Conservation (phyloP, 2,888 invertebrate genomes). For the Eulithis prunata region DNA sequence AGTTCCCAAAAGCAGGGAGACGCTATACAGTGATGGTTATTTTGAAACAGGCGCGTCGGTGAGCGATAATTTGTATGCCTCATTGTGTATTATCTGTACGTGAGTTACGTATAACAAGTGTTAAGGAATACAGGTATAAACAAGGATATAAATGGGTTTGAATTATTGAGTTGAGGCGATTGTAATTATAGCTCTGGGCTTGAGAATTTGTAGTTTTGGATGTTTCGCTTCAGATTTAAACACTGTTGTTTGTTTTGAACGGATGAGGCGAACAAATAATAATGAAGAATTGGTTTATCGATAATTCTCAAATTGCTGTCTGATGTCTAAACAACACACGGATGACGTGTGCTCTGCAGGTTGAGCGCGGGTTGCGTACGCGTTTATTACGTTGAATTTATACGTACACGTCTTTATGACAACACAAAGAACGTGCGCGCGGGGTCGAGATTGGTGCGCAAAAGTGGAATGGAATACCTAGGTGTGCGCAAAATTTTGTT, state of each 20-base stretch:
- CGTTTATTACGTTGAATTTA: no score
- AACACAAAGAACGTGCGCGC: no score
- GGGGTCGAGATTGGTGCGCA: no score
- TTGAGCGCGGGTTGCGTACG: no score
- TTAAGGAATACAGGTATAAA: slow-evolving; percentile 68
- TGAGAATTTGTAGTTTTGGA: slow-evolving; percentile 41
- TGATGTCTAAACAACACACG: no score
- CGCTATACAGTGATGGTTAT: slow-evolving; percentile 56
- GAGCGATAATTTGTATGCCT: slow-evolving; percentile 82
- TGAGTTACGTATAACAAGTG: slow-evolving; percentile 76
- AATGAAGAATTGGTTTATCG: slow-evolving; percentile 5
- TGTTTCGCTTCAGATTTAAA: slow-evolving; percentile 30
- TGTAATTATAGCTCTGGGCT: slow-evolving; percentile 61
- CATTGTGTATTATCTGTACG: slow-evolving; percentile 81
- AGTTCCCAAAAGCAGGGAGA: slow-evolving; percentile 40
- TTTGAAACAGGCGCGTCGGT: slow-evolving; percentile 67
- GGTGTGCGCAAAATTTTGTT: no score
- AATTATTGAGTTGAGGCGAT: slow-evolving; percentile 63
- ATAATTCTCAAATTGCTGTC: not conserved
- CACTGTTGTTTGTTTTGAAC: slow-evolving; percentile 21
- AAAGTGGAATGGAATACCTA: no score
- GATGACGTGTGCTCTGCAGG: no score
- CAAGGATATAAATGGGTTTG: slow-evolving; percentile 73
- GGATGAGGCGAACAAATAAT: slow-evolving; percentile 17
- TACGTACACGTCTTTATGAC: no score